phyloP scores from a whole-genome alignment of 1,140 invertebrate species.

The Leptinotarsa undecemlineata region DNA sequence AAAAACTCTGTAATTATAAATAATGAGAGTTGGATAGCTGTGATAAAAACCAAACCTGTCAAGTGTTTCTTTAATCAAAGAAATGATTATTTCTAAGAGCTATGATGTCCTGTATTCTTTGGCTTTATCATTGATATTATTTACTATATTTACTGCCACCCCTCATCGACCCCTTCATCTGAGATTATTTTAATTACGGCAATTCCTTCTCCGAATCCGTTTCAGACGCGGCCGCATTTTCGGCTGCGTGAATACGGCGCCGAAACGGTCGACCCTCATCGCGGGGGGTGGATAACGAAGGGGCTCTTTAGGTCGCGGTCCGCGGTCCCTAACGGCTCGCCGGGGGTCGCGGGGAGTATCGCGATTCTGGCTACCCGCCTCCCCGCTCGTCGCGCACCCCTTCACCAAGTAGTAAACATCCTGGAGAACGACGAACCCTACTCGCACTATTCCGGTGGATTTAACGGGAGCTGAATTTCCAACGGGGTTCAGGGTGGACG shows the following conservation, averaged over 20 bases:
- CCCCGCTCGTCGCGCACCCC: not conserved
- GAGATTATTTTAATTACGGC: no score
- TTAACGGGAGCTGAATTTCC: slow-evolving; percentile 33
- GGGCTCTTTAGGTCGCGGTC: slow-evolving; percentile 24
- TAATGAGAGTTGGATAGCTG: no score
- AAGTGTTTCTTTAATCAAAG: no score
- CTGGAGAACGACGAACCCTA: slow-evolving; percentile 27
- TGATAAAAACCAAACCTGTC: no score
- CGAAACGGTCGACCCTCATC: not conserved
- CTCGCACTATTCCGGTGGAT: slow-evolving; percentile 30
- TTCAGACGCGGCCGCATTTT: not conserved
- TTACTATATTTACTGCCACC: no score
- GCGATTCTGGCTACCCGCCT: slow-evolving; percentile 35
- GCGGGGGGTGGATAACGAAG: slow-evolving; percentile 10
- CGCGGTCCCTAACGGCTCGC: slow-evolving; percentile 25
- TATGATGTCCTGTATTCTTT: no score
- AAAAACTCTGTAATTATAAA: no score
- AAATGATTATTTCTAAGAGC: no score
- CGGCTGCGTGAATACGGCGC: slow-evolving; percentile 32
- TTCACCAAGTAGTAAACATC: slow-evolving; percentile 31
- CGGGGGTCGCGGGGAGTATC: slow-evolving; percentile 35
- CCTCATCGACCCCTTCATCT: no score
- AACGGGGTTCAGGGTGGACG: not conserved
- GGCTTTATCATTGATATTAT: no score
- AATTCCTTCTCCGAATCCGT: no score